Percentiles rank a stretch among this genome's conserved stretches.
These are phyloP conservation scores for Nemotelus pantherinus DNA, from an alignment of 2,888 invertebrate species.

Conservation along the genomic window DNA sequence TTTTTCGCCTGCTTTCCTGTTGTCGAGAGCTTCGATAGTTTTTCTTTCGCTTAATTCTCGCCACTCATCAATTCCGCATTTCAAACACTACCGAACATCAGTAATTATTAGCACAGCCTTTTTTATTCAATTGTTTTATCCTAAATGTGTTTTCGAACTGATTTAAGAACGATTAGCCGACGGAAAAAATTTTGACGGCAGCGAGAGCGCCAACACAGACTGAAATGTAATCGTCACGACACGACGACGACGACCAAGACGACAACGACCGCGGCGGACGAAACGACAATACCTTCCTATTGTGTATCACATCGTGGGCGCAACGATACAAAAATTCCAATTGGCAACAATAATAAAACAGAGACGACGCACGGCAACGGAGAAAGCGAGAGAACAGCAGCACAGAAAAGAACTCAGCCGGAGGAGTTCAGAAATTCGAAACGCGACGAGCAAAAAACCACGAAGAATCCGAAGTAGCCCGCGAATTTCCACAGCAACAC, in stretches of 20 bases:
- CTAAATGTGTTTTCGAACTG: no score
- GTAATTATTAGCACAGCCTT: no score
- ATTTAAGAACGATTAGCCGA: not conserved
- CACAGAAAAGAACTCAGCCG: not conserved
- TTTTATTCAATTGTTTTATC: no score
- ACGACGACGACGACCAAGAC: not conserved
- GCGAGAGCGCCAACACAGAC: not conserved
- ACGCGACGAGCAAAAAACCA: not conserved
- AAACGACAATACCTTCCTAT: not conserved
- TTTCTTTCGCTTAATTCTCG: no score
- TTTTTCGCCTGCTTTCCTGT: no score
- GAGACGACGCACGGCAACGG: no score
- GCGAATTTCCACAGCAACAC: no score
- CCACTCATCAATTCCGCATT: no score
- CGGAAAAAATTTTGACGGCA: not conserved
- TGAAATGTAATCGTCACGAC: not conserved
- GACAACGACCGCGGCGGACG: not conserved
- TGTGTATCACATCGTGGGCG: not conserved
- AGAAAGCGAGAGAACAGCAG: not conserved
- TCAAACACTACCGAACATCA: no score
- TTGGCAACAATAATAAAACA: not conserved
- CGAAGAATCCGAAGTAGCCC: no score
- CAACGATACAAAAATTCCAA: not conserved
- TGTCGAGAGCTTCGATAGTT: no score
- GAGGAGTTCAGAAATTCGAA: not conserved